These are phyloP conservation scores for Philhelius pedissequus DNA, from an alignment of 2,888 invertebrate genomes.

Conservation along the genomic window DNA sequence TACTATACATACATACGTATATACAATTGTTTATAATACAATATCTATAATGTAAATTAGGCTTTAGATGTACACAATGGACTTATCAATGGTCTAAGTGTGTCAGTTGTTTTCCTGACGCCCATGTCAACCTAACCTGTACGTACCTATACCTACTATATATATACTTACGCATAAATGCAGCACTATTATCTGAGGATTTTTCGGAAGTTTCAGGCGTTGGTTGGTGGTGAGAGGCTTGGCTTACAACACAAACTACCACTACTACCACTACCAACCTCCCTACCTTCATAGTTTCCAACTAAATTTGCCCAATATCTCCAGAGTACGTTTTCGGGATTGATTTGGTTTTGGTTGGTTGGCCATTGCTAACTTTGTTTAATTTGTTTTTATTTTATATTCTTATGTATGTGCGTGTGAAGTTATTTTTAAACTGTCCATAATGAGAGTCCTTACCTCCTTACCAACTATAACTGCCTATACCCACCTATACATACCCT, in stretches of 20 bases:
- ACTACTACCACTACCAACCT: too few species aligned
- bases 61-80: not conserved
- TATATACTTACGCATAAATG: not conserved
- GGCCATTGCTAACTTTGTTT: constrained; percentile 43
- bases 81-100: too few species aligned
- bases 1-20: not conserved
- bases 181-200: not conserved
- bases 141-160: too few species aligned
- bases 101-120: too few species aligned
- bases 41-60: not conserved
- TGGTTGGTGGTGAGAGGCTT: constrained; percentile 12
- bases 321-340: constrained; percentile 22
- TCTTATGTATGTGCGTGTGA: not conserved
- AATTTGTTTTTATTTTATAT: constrained; percentile 6
- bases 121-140: too few species aligned
- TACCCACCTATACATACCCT: not conserved
- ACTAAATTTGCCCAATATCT: constrained; percentile 17
- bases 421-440: constrained; percentile 17
- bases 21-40: not conserved
- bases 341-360: constrained; percentile 64
- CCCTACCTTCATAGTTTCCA: not conserved
- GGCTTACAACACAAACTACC: constrained; percentile 31
- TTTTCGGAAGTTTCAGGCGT: not conserved
- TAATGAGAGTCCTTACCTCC: constrained; percentile 8
- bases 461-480: too few species aligned